Percentiles rank a stretch among this genome's conserved stretches.
Evolutionary conservation across 2,113 vertebrate genomes (phyloP).

Genomic region (Proterorhinus semilunaris): DNA sequence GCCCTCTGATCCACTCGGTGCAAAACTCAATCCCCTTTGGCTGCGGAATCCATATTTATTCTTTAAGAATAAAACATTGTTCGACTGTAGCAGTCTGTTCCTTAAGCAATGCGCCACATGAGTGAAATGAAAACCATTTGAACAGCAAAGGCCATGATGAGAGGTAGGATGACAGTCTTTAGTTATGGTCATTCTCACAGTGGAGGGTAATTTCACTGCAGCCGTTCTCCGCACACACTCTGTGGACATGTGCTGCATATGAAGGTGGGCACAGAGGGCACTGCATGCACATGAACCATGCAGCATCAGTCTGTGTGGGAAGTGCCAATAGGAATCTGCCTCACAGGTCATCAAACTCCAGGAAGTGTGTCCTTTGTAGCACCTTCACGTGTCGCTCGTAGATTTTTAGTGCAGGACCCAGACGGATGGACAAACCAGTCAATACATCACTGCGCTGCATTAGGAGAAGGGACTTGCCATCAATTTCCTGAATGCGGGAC

Average conservation of each 20-base stretch:
- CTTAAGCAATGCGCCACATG: slow-evolving; percentile 10
- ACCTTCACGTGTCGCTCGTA: slow-evolving; percentile 90
- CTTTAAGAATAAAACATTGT: slow-evolving; percentile 30
- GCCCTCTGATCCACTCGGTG: slow-evolving; percentile 41
- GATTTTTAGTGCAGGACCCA: slow-evolving; percentile 90
- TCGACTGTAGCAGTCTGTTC: slow-evolving; percentile 3
- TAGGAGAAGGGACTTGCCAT: slow-evolving; percentile 87
- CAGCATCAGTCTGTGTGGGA: slow-evolving; percentile 21
- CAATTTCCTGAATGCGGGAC: slow-evolving; percentile 80
- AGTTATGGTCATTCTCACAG: slow-evolving; percentile 67
- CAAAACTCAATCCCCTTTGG: slow-evolving; percentile 23
- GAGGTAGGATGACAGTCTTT: slow-evolving; percentile 69
- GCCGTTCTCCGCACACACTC: slow-evolving; percentile 28
- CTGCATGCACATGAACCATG: slow-evolving; percentile 51
- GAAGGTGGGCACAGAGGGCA: slow-evolving; percentile 44
- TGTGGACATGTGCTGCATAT: slow-evolving; percentile 46
- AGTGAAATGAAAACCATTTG: slow-evolving; percentile 46
- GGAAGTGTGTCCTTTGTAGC: slow-evolving; percentile 88
- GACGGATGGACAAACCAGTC: slow-evolving; percentile 87
- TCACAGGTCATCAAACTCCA: slow-evolving; percentile 79
- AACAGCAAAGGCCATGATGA: slow-evolving; percentile 61
- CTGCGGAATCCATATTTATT: slow-evolving; percentile 16
- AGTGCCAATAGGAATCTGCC: not conserved
- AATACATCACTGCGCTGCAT: slow-evolving; percentile 91
- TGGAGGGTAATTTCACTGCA: slow-evolving; percentile 47